Evolutionary conservation across 1,140 invertebrate genomes (phyloP), one percentile per base, ranked within the genome.

Genomic region (Drosophila chauvacae): DNA sequence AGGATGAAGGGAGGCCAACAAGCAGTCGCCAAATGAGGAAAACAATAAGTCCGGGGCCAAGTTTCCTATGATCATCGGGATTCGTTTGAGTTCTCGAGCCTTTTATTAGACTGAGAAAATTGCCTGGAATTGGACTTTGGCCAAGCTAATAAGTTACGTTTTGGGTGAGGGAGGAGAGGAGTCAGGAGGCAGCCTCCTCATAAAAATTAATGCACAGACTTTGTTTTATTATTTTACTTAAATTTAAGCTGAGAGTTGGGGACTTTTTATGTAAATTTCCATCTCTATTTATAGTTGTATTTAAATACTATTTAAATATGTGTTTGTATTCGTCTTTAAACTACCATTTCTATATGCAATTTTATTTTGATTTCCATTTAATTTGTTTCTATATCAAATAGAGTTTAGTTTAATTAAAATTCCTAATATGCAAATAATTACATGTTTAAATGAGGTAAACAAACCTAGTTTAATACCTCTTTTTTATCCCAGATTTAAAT

Each of bases 21-120:
- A 85, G 59, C 69, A 63, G 68, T 48, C 41, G 55, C 51, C 61
- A 86, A 82, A 87, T 87, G 83, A 71, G 62, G 69, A 66, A 85
- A 81, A 78, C 80, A 82, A 70, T 70, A 69, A 55, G 60, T 44
- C 33, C 14, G 51, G 33, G 44, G 33, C 47, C 61, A 45, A 55
- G 35, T 57, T 50, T 56, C 28, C 18, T 4, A 35, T 16, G 51
- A 55, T 55, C 51, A 55, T 39, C n/a, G 33, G 51, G 7, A 16
- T 10, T 35, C 4, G 14, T 18, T 45, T 26, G 55, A 18, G 14
- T 51, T 30, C 16, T 30, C 16, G 33, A 18, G n/a, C 11, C 26
- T 13, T 23, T 23, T 28, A n/a, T 71, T 16, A 23, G 47, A 23
- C 44, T 30, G 14, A 23, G 30, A 44, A 62, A 64, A 53, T 51